A percentile compares a stretch with the other conserved stretches of the same genome.
Evolutionary conservation across 2,113 vertebrate species (phyloP).

Genomic region (Calonectris borealis): DNA sequence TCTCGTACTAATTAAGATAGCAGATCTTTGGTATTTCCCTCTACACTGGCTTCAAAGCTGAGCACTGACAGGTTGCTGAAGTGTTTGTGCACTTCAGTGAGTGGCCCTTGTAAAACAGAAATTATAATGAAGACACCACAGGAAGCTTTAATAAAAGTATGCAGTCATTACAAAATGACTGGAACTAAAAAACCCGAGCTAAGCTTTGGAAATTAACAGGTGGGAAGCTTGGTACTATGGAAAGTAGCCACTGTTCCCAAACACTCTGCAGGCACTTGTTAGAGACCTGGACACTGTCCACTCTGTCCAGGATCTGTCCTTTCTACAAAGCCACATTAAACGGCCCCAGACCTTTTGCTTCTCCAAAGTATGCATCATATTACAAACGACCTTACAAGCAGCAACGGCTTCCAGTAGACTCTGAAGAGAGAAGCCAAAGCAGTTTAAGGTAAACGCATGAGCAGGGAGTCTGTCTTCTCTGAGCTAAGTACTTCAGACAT

Average conservation of each 20-base stretch:
- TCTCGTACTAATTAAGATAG: conserved; percentile 29
- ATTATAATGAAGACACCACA: neutral
- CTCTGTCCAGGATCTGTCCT: neutral
- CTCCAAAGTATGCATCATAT: rapidly evolving
- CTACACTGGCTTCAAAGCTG: neutral
- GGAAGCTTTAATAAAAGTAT: neutral
- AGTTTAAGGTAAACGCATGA: rapidly evolving
- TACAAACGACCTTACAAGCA: neutral
- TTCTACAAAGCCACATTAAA: neutral
- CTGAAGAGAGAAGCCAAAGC: neutral
- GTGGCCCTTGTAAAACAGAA: neutral
- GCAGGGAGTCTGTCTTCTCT: too few species aligned
- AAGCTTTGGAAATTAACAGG: neutral
- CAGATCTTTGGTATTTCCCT: neutral
- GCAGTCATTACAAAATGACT: neutral
- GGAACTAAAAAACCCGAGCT: neutral
- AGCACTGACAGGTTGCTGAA: neutral
- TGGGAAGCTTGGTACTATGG: rapidly evolving
- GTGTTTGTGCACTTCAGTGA: neutral
- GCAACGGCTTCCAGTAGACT: neutral
- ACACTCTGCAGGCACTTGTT: rapidly evolving
- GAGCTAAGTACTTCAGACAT: neutral
- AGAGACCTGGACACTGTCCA: too few species aligned
- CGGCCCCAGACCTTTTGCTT: neutral
- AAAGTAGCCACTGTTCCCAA: rapidly evolving